These are phyloP conservation scores for Hydrotaea cyrtoneurina DNA, from an alignment of 2,888 invertebrate species.

Conservation along the genomic window DNA sequence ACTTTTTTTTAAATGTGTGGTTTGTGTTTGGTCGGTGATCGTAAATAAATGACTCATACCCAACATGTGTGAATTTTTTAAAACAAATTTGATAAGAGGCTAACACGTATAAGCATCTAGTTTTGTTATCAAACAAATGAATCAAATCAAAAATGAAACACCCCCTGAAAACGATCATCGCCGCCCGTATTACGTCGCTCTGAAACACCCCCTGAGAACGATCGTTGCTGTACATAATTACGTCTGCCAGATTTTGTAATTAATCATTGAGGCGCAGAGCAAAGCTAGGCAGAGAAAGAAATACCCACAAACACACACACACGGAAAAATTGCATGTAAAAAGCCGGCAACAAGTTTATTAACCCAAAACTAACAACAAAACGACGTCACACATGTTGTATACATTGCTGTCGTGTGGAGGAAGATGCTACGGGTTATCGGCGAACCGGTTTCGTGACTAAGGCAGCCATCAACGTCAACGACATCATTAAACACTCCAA, in stretches of 20 bases:
- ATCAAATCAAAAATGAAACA: background rate
- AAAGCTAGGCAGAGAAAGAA: background rate
- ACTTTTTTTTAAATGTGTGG: too few relatives aligned
- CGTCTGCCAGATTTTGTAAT: background rate
- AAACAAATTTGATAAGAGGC: background rate
- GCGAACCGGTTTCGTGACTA: conserved; percentile 63
- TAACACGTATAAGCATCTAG: background rate
- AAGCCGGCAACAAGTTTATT: conserved; percentile 58
- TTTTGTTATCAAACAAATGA: background rate
- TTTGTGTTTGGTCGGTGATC: too few relatives aligned
- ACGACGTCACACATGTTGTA: conserved; percentile 9
- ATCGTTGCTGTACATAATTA: background rate
- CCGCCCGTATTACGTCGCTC: background rate
- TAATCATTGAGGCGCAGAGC: background rate
- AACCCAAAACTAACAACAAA: conserved; percentile 40
- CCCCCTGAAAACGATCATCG: background rate
- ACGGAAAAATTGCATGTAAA: background rate
- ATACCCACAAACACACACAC: background rate
- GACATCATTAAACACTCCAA: background rate
- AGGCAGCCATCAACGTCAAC: background rate
- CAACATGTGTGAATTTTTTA: background rate
- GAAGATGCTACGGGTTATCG: background rate
- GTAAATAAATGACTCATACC: background rate
- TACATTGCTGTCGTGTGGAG: background rate
- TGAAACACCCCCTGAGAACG: background rate